Evolutionary conservation across 2,113 vertebrate genomes (phyloP).

Genomic region (Gila orcuttii): DNA sequence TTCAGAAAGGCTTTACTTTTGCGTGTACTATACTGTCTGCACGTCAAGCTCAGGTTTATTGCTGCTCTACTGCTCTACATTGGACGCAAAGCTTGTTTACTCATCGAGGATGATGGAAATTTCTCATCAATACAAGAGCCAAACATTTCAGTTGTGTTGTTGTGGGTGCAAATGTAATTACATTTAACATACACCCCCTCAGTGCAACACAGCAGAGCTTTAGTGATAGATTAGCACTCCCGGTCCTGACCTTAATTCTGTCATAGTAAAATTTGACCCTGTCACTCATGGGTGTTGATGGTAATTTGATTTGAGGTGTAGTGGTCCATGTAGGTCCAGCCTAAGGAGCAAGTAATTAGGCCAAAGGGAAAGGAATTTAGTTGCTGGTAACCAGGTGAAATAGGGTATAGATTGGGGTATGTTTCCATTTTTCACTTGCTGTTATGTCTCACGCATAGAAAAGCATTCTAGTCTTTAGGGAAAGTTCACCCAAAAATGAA

Average conservation of each 20-base stretch:
- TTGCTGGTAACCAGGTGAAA: background rate
- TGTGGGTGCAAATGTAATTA: conserved; percentile 18
- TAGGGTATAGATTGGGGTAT: background rate
- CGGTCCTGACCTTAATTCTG: conserved; percentile 41
- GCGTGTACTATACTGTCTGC: conserved; percentile 5
- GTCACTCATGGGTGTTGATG: background rate
- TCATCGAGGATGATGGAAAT: conserved; percentile 6
- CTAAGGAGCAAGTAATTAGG: conserved; percentile 26
- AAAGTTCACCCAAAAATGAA: background rate
- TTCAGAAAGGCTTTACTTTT: conserved; percentile 29
- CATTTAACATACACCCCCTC: background rate
- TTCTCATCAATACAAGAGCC: background rate
- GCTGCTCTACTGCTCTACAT: background rate
- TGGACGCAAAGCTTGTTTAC: background rate
- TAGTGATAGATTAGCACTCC: conserved; percentile 33
- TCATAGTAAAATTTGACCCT: conserved; percentile 35
- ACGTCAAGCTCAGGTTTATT: background rate
- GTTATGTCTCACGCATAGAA: background rate
- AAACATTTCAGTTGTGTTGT: background rate
- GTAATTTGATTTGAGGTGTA: conserved; percentile 41
- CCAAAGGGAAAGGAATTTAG: conserved; percentile 37
- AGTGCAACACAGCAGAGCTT: background rate
- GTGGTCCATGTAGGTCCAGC: conserved; percentile 16
- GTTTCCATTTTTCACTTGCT: background rate
- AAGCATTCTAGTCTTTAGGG: background rate